A percentile compares a stretch with the other conserved stretches of the same genome.
These are phyloP conservation scores for Lysiphlebus fabarum DNA, from an alignment of 1,140 invertebrate genomes.

Conservation along the genomic window DNA sequence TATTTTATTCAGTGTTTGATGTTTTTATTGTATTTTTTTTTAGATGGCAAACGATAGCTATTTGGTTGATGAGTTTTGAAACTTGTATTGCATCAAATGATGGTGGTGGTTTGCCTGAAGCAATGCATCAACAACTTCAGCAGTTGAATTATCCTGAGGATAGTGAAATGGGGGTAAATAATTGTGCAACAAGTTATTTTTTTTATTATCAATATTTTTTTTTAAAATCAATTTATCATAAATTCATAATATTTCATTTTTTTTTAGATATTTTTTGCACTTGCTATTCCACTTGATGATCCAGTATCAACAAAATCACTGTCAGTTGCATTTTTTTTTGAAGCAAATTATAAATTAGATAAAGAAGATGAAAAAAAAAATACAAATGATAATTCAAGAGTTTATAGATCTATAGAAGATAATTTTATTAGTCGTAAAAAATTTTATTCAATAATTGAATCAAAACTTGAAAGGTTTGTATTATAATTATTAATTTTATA, in stretches of 20 bases:
- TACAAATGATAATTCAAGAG: constrained; percentile 9
- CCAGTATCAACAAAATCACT: constrained; percentile 40
- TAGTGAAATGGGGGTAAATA: constrained; percentile 41
- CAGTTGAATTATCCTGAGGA: constrained; percentile 40
- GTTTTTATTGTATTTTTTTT: constrained; percentile 16
- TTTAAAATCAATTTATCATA: background rate
- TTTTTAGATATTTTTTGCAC: constrained; percentile 41
- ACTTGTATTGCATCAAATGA: constrained; percentile 15
- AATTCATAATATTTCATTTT: constrained; percentile 15
- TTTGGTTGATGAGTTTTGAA: constrained; percentile 13
- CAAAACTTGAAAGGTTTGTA: constrained; percentile 46
- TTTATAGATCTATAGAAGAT: background rate
- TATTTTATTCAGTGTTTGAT: too few relatives aligned
- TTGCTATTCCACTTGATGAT: constrained; percentile 44
- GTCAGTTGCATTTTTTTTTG: constrained; percentile 46
- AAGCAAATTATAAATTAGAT: constrained; percentile 45
- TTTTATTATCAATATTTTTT: background rate
- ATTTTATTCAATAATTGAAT: constrained; percentile 39
- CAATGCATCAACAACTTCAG: constrained; percentile 31
- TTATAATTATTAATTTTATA: background rate
- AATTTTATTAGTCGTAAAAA: constrained; percentile 33
- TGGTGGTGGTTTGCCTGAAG: constrained; percentile 26
- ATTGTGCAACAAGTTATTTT: background rate
- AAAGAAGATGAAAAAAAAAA: constrained; percentile 21
- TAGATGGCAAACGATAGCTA: constrained; percentile 17